These are phyloP conservation scores for Luperina nickerlii DNA, from an alignment of 2,888 invertebrate genomes.

Conservation along the genomic window DNA sequence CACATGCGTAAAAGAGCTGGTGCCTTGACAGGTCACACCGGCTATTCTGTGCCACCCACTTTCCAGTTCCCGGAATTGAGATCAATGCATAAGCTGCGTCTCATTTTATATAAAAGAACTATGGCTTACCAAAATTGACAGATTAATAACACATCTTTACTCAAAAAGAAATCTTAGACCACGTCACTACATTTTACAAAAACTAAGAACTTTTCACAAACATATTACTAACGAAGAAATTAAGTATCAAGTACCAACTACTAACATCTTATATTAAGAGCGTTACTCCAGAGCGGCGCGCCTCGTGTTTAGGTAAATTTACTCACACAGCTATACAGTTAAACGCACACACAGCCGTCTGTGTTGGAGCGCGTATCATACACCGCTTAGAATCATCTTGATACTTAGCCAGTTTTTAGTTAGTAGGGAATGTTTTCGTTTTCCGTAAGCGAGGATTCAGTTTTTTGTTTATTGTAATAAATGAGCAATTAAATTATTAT, in stretches of 20 bases:
- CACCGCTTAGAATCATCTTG: too few species aligned
- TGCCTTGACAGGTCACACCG: constrained; percentile 7
- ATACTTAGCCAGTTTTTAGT: too few species aligned
- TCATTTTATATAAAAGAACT: constrained; percentile 25
- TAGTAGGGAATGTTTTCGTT: too few species aligned
- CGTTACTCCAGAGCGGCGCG: too few species aligned
- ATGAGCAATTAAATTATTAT: too few species aligned
- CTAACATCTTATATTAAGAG: background rate
- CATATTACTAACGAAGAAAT: background rate
- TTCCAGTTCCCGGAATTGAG: constrained; percentile 12
- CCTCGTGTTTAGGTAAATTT: too few species aligned
- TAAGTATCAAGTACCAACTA: background rate
- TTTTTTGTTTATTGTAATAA: too few species aligned
- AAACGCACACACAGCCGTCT: too few species aligned
- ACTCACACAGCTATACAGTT: too few species aligned
- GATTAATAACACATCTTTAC: background rate
- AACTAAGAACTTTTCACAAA: background rate
- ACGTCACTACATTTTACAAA: background rate
- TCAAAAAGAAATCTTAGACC: too few species aligned
- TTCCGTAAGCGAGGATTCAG: too few species aligned
- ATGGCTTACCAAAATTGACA: background rate
- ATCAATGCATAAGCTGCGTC: background rate
- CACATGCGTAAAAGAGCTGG: constrained; percentile 43
- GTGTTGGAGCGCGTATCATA: too few species aligned
- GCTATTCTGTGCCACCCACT: constrained; percentile 8